Evolutionary conservation across 2,888 invertebrate species (phyloP), one percentile per base, ranked within the genome.

Genomic region (Pristionchus entomophagus): DNA sequence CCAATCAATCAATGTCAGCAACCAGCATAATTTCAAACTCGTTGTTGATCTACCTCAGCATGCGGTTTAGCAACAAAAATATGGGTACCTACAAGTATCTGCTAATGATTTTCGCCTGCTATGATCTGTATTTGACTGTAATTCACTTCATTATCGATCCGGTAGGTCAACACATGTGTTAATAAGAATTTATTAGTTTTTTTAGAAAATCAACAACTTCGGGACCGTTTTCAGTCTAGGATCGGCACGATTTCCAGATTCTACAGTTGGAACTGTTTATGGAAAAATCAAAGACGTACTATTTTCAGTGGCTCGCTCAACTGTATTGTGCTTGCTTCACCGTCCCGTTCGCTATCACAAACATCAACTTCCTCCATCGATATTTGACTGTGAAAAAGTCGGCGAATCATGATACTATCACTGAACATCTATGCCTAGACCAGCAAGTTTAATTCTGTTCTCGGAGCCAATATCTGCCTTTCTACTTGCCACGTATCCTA

Each of bases 31-130:
- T 59, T 6, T 59, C 29, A n/a, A 59, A 59, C 14, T n/a, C 29
- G 5, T 12, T 59, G 26, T 29, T 59, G 6, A n/a, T 59, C 59
- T 59, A 59, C 14, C 29, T 59, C 2, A 59, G 26, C 59, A 26
- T n/a, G 59, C 26, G 59, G 26, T 59, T 59, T 29, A 29, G 26
- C 29, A 59, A 29, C 4, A 10, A 8, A 4, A 26, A 2, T 14
- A 59, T 59, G 59, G 59, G 5, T 26, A 59, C 59, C 59, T 59
- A 59, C 59, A 59, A 59, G 29, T 59, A 59, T 59, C 59, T 59
- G 26, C 59, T 59, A 29, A 29, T 59, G 29, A 59, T 59, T 59
- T 59, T 59, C 59, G n/a, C 59, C 4, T 4, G 26, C 59, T 59
- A 59, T 22, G 59, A 59, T 29, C 12, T 59, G 14, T 26, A 26